These are phyloP conservation scores for Tenodera sinensis DNA, from an alignment of 2,888 invertebrate species.

Conservation along the genomic window DNA sequence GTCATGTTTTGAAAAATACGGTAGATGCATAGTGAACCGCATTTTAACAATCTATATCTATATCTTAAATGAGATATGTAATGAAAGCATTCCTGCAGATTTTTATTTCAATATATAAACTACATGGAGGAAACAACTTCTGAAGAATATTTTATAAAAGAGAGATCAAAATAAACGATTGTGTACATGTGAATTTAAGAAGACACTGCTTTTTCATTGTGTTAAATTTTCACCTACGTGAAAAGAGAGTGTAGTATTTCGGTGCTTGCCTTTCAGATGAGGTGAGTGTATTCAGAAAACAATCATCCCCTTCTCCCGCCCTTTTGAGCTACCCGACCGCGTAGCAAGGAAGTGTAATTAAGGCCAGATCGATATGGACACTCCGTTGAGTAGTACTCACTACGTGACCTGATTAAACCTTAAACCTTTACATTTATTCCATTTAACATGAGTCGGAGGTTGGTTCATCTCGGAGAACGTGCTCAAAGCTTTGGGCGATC, in stretches of 20 bases:
- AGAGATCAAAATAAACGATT: too few species aligned
- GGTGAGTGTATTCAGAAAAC: not conserved
- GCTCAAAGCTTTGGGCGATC: not conserved
- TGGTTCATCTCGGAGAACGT: not conserved
- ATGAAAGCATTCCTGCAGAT: too few species aligned
- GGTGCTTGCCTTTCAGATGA: not conserved
- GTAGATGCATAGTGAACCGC: too few species aligned
- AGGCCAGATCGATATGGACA: not conserved
- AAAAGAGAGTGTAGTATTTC: not conserved
- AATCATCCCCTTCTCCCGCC: not conserved
- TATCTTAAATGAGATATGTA: too few species aligned
- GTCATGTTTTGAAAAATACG: too few species aligned
- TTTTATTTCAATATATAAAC: too few species aligned
- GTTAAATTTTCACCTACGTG: too few species aligned
- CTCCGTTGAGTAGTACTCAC: not conserved
- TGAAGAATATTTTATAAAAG: too few species aligned
- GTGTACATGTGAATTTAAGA: too few species aligned
- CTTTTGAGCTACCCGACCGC: not conserved
- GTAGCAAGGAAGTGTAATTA: not conserved
- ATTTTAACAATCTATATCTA: too few species aligned
- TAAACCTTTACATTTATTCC: not conserved
- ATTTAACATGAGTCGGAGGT: not conserved
- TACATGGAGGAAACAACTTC: too few species aligned
- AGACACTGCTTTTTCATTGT: not conserved
- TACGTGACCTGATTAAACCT: not conserved